These are phyloP conservation scores for Heliconius ismenius DNA, from an alignment of 2,888 invertebrate genomes.

Conservation along the genomic window DNA sequence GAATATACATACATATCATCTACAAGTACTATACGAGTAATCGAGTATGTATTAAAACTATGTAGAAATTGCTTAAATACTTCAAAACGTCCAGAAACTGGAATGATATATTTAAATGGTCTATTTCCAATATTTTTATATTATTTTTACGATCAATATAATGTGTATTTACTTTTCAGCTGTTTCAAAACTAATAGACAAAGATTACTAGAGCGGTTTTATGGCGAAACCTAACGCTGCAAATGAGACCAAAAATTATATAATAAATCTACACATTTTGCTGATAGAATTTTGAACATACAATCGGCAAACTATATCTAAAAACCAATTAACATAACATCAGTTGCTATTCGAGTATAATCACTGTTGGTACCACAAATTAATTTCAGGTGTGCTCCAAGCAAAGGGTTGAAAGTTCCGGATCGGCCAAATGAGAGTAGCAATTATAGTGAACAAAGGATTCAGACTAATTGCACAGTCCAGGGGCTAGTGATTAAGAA, in stretches of 20 bases:
- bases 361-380: constrained; percentile 23
- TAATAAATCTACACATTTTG: background rate
- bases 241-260: background rate
- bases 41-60: too few species aligned
- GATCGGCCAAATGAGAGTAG: constrained; percentile 37
- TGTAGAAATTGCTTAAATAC: too few species aligned
- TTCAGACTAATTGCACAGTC: constrained; percentile 35
- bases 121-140: too few species aligned
- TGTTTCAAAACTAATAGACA: too few species aligned
- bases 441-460: constrained; percentile 40
- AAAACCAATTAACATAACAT: background rate
- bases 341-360: background rate
- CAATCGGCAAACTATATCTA: background rate
- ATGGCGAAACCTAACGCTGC: too few species aligned
- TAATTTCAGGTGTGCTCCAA: constrained; percentile 30
- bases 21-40: too few species aligned
- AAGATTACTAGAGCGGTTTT: too few species aligned
- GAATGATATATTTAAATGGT: too few species aligned
- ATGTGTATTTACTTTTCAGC: too few species aligned
- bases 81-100: too few species aligned
- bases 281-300: background rate
- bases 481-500: constrained; percentile 35
- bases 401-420: constrained; percentile 38
- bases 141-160: too few species aligned
- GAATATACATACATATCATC: too few species aligned